Percentiles rank a stretch among this genome's conserved stretches.
Conservation (phyloP, 2,113 vertebrate species). For the Marmota flaviventris region DNA sequence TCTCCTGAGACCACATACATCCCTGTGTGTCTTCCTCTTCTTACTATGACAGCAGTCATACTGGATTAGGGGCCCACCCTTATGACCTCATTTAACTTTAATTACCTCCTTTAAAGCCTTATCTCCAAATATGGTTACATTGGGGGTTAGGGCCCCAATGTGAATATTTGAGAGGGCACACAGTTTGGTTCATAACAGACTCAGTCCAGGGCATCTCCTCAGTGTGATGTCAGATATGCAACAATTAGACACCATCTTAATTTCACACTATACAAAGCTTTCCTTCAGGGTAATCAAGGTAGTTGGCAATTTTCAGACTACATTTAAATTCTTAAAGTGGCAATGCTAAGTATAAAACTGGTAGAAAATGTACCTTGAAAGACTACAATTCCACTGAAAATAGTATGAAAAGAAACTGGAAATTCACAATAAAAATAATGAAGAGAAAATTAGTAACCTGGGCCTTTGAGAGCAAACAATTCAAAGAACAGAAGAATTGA, state of each 20-base stretch:
- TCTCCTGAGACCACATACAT: no score
- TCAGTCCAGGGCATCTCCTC: background rate
- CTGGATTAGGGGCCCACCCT: background rate
- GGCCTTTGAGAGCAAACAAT: constrained; percentile 25
- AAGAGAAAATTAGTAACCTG: constrained; percentile 18
- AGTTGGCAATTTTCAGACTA: background rate
- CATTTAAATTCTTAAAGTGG: constrained; percentile 44
- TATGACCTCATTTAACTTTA: background rate
- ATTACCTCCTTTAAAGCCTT: background rate
- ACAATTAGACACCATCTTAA: background rate
- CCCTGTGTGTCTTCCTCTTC: no score
- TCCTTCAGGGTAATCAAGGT: background rate
- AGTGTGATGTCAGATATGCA: background rate
- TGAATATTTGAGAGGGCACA: background rate
- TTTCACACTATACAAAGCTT: background rate
- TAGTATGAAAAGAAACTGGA: background rate
- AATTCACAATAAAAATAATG: constrained; percentile 5
- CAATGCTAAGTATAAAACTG: background rate
- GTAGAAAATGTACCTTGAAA: background rate
- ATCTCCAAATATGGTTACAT: background rate
- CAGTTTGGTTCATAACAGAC: background rate
- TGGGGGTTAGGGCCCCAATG: background rate
- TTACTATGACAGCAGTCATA: background rate
- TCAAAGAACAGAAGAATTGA: constrained; percentile 23
- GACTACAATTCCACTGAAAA: background rate